phyloP scores from a whole-genome alignment of 2,888 invertebrate genomes.

The Drosophila falleni region DNA sequence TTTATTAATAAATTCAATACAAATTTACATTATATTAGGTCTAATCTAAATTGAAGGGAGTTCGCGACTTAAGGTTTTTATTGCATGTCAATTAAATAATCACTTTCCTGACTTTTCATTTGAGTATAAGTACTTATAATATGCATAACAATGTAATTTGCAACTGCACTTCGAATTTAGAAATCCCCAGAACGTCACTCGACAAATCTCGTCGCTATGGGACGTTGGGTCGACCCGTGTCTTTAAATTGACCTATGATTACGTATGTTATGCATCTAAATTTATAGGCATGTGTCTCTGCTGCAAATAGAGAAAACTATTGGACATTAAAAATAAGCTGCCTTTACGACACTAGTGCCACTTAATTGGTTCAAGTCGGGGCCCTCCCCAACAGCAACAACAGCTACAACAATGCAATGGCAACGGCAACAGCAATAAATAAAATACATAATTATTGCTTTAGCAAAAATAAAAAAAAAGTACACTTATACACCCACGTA shows the following conservation, averaged over 20 bases:
- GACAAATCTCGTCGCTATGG: conserved; percentile 20
- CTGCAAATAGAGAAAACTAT: not conserved
- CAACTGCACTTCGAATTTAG: conserved; percentile 4
- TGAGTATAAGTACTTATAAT: conserved; percentile 1
- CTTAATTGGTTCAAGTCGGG: conserved; percentile 46
- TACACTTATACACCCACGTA: conserved; percentile 2
- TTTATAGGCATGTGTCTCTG: not conserved
- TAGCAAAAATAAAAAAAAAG: not conserved
- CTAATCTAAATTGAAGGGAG: not conserved
- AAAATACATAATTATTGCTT: conserved; percentile 44
- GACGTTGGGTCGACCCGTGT: conserved; percentile 1
- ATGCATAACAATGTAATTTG: conserved; percentile 5
- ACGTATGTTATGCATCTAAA: conserved; percentile 9
- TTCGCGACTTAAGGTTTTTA: conserved; percentile 1
- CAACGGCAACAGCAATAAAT: conserved; percentile 26
- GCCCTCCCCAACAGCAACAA: conserved; percentile 16
- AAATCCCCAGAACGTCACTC: conserved; percentile 29
- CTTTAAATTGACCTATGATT: conserved; percentile 42
- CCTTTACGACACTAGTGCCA: conserved; percentile 5
- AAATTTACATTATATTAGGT: not conserved
- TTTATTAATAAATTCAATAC: not conserved
- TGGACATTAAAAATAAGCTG: conserved; percentile 3
- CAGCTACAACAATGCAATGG: not conserved
- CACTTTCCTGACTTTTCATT: not conserved
- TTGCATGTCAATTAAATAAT: not conserved